Percentiles rank a stretch among this genome's conserved stretches.
Conservation (phyloP, 2,797 vertebrate species). For the Rhadinocentrus ornatus region DNA sequence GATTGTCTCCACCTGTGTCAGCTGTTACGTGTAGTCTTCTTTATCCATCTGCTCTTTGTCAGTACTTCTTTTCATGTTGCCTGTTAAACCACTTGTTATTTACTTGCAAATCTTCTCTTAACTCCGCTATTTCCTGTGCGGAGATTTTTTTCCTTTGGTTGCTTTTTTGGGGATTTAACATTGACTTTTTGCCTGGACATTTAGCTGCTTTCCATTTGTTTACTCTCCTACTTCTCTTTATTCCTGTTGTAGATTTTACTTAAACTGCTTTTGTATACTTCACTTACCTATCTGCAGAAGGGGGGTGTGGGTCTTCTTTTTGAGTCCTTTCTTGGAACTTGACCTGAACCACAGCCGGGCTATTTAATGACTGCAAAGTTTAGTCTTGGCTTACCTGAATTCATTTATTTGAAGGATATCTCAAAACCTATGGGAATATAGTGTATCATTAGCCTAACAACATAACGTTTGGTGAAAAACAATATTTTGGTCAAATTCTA, state of each 20-base stretch:
- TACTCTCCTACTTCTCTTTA: neutral
- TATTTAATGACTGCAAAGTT: neutral
- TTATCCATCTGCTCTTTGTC: neutral
- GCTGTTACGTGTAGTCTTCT: neutral
- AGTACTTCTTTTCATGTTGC: neutral
- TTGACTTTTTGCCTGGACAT: no score
- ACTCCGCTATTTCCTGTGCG: neutral
- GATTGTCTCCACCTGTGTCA: neutral
- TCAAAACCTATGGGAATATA: no score
- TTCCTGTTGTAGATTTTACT: neutral
- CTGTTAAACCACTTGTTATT: slow-evolving; percentile 6
- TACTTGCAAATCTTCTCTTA: slow-evolving; percentile 1
- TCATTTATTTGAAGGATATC: no score
- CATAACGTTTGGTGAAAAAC: no score
- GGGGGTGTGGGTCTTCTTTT: neutral
- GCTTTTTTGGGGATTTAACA: neutral
- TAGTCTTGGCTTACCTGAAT: neutral
- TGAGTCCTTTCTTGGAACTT: neutral
- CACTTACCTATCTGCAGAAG: neutral
- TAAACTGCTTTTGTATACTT: neutral
- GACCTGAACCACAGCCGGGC: neutral
- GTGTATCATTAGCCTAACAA: no score
- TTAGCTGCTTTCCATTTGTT: neutral
- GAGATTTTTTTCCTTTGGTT: neutral
- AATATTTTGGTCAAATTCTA: no score